phyloP scores from a whole-genome alignment of 2,797 vertebrate genomes.

The Ptychobarbus kaznakovi region DNA sequence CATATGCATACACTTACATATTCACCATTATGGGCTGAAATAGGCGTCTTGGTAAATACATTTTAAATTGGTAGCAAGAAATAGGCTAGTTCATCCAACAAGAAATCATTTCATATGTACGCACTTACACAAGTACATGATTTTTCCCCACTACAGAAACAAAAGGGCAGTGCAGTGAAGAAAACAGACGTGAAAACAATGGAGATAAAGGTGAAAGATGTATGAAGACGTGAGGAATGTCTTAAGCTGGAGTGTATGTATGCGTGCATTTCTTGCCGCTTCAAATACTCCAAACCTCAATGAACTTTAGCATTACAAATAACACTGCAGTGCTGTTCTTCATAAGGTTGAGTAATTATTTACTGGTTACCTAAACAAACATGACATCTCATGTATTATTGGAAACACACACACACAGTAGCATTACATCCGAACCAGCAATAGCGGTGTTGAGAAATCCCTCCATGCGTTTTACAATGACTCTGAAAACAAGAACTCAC shows the following conservation, averaged over 20 bases:
- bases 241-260: background rate
- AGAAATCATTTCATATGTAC: background rate
- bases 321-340: slow-evolving; percentile 24
- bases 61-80: background rate
- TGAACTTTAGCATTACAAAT: slow-evolving; percentile 36
- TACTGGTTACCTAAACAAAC: slow-evolving; percentile 38
- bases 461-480: slow-evolving; percentile 65
- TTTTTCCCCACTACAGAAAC: background rate
- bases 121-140: background rate
- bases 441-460: slow-evolving; percentile 33
- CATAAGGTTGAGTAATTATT: slow-evolving; percentile 8
- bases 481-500: slow-evolving; percentile 40
- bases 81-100: background rate
- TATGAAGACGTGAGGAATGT: background rate
- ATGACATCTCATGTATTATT: slow-evolving; percentile 38
- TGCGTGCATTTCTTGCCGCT: background rate
- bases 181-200: slow-evolving; percentile 8
- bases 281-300: slow-evolving; percentile 7
- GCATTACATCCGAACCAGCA: slow-evolving; percentile 60
- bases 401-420: background rate
- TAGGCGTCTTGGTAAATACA: background rate
- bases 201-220: slow-evolving; percentile 18
- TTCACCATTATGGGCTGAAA: background rate
- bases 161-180: slow-evolving; percentile 10
- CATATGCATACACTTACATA: background rate